Conservation (phyloP, 1,140 invertebrate species). For the Agrilus planipennis region DNA sequence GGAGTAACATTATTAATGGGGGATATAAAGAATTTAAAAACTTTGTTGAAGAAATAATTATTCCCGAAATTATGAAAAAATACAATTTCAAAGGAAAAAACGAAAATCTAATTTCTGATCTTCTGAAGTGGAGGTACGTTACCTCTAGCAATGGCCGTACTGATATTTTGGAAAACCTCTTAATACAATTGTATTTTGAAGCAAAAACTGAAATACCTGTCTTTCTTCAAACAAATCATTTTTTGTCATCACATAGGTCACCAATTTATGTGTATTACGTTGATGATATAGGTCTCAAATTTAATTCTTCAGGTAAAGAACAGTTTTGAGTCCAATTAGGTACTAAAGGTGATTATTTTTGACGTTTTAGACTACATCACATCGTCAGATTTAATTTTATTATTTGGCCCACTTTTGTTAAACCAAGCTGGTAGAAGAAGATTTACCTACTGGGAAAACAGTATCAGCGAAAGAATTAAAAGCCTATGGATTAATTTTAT, state of each 20-base stretch:
- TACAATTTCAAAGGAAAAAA: constrained; percentile 28
- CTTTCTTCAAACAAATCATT: constrained; percentile 32
- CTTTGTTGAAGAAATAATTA: constrained; percentile 37
- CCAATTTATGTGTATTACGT: constrained; percentile 23
- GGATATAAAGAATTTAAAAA: constrained; percentile 35
- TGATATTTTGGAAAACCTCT: constrained; percentile 28
- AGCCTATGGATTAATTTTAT: constrained; percentile 48
- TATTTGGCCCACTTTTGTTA: constrained; percentile 51
- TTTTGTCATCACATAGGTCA: constrained; percentile 29
- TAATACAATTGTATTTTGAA: constrained; percentile 34
- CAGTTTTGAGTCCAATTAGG: background rate
- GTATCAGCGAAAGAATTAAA: constrained; percentile 42
- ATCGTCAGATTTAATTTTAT: constrained; percentile 44
- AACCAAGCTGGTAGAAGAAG: constrained; percentile 44
- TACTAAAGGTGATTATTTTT: constrained; percentile 4
- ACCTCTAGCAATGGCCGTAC: constrained; percentile 22
- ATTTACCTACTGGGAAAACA: constrained; percentile 43
- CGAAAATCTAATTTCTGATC: constrained; percentile 29
- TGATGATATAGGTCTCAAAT: constrained; percentile 14
- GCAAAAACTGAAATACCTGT: constrained; percentile 36
- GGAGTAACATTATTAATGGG: constrained; percentile 39
- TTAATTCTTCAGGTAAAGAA: constrained; percentile 15
- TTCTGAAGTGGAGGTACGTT: constrained; percentile 42
- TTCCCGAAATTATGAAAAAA: constrained; percentile 35
- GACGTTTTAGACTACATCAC: constrained; percentile 14